These are phyloP conservation scores for Pyrrhosoma nymphula DNA, from an alignment of 2,888 invertebrate genomes.

Conservation along the genomic window DNA sequence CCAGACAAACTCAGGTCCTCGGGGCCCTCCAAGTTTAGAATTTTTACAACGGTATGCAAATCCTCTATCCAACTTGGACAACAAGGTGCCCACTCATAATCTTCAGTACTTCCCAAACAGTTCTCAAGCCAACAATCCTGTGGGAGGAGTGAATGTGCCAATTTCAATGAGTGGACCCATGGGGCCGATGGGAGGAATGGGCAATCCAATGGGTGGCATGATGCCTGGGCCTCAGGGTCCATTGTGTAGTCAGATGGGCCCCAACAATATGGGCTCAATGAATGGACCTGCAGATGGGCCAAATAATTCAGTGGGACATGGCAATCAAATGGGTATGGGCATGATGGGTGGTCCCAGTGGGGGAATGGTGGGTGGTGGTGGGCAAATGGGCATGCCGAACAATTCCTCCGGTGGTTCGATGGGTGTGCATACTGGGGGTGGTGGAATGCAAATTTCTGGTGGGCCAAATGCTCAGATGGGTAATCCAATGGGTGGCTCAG, in stretches of 20 bases:
- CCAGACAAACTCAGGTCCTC: constrained; percentile 86
- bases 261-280: constrained; percentile 70
- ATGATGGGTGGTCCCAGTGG: constrained; percentile 76
- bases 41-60: constrained; percentile 93
- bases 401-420: constrained; percentile 71
- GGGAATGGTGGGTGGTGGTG: constrained; percentile 75
- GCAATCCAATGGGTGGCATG: constrained; percentile 70
- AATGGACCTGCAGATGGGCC: constrained; percentile 70
- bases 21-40: constrained; percentile 93
- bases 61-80: constrained; percentile 86
- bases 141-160: constrained; percentile 75
- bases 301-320: constrained; percentile 68
- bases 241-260: constrained; percentile 73
- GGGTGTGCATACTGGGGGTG: constrained; percentile 72
- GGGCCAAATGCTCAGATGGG: constrained; percentile 72
- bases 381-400: constrained; percentile 75
- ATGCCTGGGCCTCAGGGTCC: constrained; percentile 73
- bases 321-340: constrained; percentile 79
- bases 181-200: constrained; percentile 77
- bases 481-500: constrained; percentile 77
- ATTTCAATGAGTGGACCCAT: constrained; percentile 72
- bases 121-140: constrained; percentile 80
- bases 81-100: constrained; percentile 85
- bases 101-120: constrained; percentile 87
- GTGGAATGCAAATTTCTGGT: constrained; percentile 64